Base-by-base conservation (phyloP, 2,888 invertebrate genomes). In the Eledona agricola region DNA sequence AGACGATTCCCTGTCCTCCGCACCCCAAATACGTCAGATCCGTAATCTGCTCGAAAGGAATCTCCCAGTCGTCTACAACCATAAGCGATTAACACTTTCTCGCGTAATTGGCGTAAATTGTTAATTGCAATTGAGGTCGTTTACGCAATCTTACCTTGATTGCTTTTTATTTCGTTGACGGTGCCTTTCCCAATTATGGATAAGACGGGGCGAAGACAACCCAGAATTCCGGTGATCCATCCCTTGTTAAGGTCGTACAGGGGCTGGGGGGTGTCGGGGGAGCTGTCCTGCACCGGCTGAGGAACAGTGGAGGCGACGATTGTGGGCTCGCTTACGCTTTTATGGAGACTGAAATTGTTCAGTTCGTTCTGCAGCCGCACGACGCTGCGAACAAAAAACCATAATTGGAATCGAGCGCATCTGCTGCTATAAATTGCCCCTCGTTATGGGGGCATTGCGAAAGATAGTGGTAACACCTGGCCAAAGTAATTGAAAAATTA, bases 1-100 rank as follows among this genome's bases (percentile, higher is more conserved):
- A 97, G 0, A 98, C 97, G 0, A 93, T 91, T 2, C 97, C 97
- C 75, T 98, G 97, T 2, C 96, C 96, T 0, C 98, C 98, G 51
- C 93, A 90, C 0, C 96, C 97, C 43, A 98, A 78, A 86, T 93
- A 97, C 67, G 90, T 85, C 45, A 97, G 79, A 65, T 95, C 91
- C 40, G 85, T 89, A 58, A 98, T 92, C 9, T 86, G 82, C 71
- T 96, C 95, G 76, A 95, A 96, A 1, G 93, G 90, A 56, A 97
- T 92, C 77, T 96, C 96, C 97, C 97, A 97, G 64, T 91, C 88
- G 76, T 94, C 93, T 77, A 77, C 70, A 79, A 66, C 55, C 17
- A 29, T 13, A 20, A 3, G 1, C 4, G 3, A 2, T 28, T 9
- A 38, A 11, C 6, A 35, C 4, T 37, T 20, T 38, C 29, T 56